Evolutionary conservation across 2,113 vertebrate genomes (phyloP).

Genomic region (Rhinolophus sinicus): DNA sequence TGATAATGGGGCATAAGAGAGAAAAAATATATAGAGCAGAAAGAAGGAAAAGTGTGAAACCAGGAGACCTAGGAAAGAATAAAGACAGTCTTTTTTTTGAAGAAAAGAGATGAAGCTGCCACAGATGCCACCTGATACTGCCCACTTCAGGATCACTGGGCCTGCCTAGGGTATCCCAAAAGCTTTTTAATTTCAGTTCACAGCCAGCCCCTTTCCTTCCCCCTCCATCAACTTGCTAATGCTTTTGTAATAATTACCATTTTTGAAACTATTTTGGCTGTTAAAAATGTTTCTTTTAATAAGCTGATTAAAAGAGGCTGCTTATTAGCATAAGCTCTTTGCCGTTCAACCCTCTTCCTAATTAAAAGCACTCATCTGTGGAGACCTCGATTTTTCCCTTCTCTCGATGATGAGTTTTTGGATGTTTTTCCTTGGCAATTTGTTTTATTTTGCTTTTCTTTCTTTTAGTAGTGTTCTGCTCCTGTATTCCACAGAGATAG

Average conservation of each 20-base stretch:
- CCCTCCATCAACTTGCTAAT: conserved; percentile 75
- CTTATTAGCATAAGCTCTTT: conserved; percentile 95
- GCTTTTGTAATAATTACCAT: conserved; percentile 87
- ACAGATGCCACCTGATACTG: not conserved
- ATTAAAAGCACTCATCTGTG: conserved; percentile 98
- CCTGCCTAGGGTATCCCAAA: conserved; percentile 32
- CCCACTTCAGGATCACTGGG: fast-evolving
- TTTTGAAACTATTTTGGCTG: conserved; percentile 89
- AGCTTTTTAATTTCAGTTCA: conserved; percentile 71
- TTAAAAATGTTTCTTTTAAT: conserved; percentile 88
- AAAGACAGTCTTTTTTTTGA: not conserved
- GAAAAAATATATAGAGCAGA: not conserved
- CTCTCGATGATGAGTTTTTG: conserved; percentile 83
- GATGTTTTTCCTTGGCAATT: conserved; percentile 87
- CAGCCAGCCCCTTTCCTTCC: conserved; percentile 61
- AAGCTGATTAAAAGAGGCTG: conserved; percentile 94
- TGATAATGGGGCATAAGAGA: not conserved
- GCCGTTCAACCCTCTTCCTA: conserved; percentile 91
- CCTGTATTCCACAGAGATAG: conserved; percentile 32
- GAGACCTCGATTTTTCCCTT: conserved; percentile 88
- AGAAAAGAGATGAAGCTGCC: not conserved
- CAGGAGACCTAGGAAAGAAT: not conserved
- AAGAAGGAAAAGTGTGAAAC: not conserved
- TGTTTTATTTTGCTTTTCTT: conserved; percentile 79
- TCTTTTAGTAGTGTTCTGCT: conserved; percentile 75